Base-by-base conservation (phyloP, 2,113 vertebrate species). In the Gopherus flavomarginatus region DNA sequence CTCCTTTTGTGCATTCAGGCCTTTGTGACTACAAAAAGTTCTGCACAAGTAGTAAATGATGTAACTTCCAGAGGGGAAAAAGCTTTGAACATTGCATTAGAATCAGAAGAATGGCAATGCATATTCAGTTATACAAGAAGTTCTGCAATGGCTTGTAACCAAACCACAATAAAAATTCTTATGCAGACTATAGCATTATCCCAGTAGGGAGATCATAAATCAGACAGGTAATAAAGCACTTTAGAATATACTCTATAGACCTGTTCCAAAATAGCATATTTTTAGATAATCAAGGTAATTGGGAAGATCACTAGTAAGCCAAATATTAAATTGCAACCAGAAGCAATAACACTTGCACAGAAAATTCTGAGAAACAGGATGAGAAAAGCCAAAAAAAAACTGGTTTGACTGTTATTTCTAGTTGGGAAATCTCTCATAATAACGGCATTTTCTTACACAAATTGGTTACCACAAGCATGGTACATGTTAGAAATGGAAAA, bases 281-380 rank as follows among this genome's bases (percentile, higher is more conserved):
- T 10, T n/a, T 2, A 87, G 31, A 96, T 90, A 92, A 90, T 42
- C 12, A 77, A 62, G n/a, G 72, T 83, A 84, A 31, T 65, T 85
- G 47, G 29, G 42, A 90, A 22, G 22, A 54, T 79, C 90, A 59
- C 85, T 77, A 49, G 50, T 1, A 96, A 79, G 17, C 5, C 80
- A 56, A 47, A 89, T 65, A 94, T 83, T 65, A 95, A 91, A 85
- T 59, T n/a, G 88, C 65, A 79, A 90, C 88, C 82, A 91, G 86
- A 89, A 90, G 16, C 81, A 91, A n/a, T 38, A 2, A 85, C 80
- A 80, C 47, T 92, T 83, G 47, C 88, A 93, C 91, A 96, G 96
- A 94, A 31, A 65, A 65, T 65, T 13, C 62, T 65, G 13, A 65
- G 13, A 65, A 65, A 65, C 62, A 13, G 31, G 29, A 65, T 65